These are phyloP conservation scores for Phalacrocorax pelagicus DNA, from an alignment of 2,113 vertebrate genomes.

Conservation along the genomic window DNA sequence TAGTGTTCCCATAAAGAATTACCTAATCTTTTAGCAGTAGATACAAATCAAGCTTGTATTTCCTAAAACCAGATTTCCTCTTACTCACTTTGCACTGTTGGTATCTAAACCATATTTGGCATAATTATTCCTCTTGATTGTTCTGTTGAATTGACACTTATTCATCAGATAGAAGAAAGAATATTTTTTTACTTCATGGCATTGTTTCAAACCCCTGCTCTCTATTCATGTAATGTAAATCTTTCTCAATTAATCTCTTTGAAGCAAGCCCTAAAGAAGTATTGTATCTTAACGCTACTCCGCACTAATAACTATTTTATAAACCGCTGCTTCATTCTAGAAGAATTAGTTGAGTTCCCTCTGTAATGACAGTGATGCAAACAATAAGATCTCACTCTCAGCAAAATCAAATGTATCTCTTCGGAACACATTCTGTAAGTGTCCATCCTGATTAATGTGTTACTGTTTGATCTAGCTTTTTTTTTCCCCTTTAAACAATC, in stretches of 20 bases:
- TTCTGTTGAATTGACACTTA: not conserved
- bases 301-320: not conserved
- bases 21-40: not conserved
- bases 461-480: not conserved
- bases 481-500: not conserved
- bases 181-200: not conserved
- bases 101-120: not conserved
- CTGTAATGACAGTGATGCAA: not conserved
- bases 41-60: not conserved
- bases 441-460: not conserved
- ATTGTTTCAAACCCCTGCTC: not conserved
- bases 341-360: not conserved
- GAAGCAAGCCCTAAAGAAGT: slow-evolving; percentile 2
- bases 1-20: not conserved
- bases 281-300: not conserved
- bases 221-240: not conserved
- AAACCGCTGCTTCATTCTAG: not conserved
- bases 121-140: not conserved
- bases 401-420: slow-evolving; percentile 23
- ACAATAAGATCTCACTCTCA: not conserved
- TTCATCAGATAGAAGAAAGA: not conserved
- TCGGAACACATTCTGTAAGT: not conserved
- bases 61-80: not conserved
- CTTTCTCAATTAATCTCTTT: not conserved
- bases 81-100: not conserved